phyloP scores from a whole-genome alignment of 1,140 invertebrate species.

The Drosophila ambigua region DNA sequence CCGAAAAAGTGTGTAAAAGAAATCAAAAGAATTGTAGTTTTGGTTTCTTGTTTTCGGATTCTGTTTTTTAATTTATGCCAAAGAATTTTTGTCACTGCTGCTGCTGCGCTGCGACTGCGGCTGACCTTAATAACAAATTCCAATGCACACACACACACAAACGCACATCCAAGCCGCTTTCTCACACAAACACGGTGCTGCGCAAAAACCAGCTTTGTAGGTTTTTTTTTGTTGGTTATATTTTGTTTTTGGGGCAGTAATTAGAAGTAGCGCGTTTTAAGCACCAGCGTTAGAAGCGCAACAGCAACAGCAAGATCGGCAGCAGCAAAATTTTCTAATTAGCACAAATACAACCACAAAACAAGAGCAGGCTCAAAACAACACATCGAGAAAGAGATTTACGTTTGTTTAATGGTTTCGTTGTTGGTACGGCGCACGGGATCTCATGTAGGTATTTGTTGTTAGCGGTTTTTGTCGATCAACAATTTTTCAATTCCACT shows the following conservation, averaged over 20 bases:
- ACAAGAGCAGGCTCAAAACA: constrained; percentile 8
- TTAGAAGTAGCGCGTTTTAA: constrained; percentile 65
- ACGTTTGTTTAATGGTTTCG: constrained; percentile 33
- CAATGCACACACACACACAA: constrained; percentile 57
- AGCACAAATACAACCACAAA: constrained; percentile 34
- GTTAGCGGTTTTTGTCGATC: constrained; percentile 28
- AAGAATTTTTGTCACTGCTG: constrained; percentile 68
- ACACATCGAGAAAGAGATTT: constrained; percentile 25
- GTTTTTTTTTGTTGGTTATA: constrained; percentile 27
- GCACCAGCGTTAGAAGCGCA: constrained; percentile 49
- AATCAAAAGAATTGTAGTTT: constrained; percentile 52
- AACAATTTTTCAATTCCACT: not conserved
- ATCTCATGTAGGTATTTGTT: constrained; percentile 16
- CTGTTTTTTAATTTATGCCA: constrained; percentile 67
- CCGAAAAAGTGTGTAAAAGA: constrained; percentile 25
- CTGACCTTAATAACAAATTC: constrained; percentile 80
- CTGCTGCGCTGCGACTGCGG: constrained; percentile 13
- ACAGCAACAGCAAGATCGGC: constrained; percentile 34
- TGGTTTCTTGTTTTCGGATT: constrained; percentile 25
- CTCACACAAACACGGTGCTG: constrained; percentile 14
- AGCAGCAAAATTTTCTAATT: constrained; percentile 35
- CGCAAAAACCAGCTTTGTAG: constrained; percentile 44
- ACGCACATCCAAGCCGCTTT: not conserved
- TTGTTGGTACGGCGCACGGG: constrained; percentile 18
- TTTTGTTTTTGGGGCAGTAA: constrained; percentile 66